A percentile compares a stretch with the other conserved stretches of the same genome.
Conservation (phyloP, 1,140 invertebrate species). For the Diabrotica virgifera region DNA sequence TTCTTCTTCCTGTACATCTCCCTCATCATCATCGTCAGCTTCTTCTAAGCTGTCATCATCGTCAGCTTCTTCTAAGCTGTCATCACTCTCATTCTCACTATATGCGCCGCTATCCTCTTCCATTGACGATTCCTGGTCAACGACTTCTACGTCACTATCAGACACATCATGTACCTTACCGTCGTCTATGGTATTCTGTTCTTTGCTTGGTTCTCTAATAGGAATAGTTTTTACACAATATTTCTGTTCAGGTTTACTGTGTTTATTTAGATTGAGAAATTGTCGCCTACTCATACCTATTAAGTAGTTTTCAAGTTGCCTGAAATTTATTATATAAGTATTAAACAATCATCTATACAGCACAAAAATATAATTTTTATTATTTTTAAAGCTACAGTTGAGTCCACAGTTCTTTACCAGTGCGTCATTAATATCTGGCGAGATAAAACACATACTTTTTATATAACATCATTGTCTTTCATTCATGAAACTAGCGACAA, state of each 20-base stretch:
- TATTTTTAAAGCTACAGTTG: too few species aligned
- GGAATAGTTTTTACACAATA: neutral
- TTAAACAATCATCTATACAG: too few species aligned
- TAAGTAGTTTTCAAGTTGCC: slow-evolving; percentile 38
- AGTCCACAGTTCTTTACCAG: too few species aligned
- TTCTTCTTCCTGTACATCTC: too few species aligned
- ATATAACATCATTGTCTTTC: too few species aligned
- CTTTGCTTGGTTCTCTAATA: slow-evolving; percentile 4
- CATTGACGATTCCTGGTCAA: neutral
- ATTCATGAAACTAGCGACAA: too few species aligned
- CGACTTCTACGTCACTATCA: neutral
- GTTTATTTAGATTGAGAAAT: slow-evolving; percentile 25
- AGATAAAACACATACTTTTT: too few species aligned
- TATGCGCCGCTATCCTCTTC: neutral
- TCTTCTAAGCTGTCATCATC: neutral
- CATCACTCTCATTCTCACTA: slow-evolving; percentile 7
- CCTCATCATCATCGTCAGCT: neutral
- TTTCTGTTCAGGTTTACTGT: too few species aligned
- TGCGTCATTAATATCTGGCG: too few species aligned
- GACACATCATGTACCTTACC: too few species aligned
- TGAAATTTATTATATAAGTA: slow-evolving; percentile 17
- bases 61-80: slow-evolving; percentile 6
- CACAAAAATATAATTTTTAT: too few species aligned
- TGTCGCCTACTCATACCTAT: slow-evolving; percentile 45
- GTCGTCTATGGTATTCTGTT: neutral